These are phyloP conservation scores for Phalacrocorax aristotelis DNA, from an alignment of 2,113 vertebrate species.

Conservation along the genomic window DNA sequence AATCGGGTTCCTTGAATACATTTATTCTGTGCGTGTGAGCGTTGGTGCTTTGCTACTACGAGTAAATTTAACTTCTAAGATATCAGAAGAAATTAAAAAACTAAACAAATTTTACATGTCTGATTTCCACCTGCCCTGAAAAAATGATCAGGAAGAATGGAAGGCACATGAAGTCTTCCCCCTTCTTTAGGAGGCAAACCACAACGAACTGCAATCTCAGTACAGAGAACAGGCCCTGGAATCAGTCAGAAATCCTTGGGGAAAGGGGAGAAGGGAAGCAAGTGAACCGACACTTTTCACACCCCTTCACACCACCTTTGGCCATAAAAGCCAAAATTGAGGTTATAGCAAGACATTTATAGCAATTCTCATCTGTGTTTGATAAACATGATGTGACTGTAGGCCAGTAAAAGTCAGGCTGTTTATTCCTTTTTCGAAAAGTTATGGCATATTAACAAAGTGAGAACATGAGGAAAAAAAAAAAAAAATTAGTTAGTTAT, in stretches of 20 bases:
- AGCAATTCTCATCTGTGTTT: not conserved
- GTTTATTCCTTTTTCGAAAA: constrained; percentile 6
- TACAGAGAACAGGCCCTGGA: not conserved
- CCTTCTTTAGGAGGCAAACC: not conserved
- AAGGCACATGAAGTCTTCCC: not conserved
- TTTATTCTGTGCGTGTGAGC: not conserved
- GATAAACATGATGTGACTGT: not conserved
- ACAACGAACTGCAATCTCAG: not conserved
- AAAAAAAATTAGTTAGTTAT: not conserved
- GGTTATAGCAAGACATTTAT: constrained; percentile 1
- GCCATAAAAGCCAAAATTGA: not conserved
- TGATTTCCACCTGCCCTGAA: not conserved
- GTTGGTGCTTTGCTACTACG: not conserved
- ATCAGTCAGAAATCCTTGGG: not conserved
- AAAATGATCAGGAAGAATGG: not conserved
- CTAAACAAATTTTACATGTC: not conserved
- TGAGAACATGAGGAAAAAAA: not conserved
- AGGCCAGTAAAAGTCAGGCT: constrained; percentile 16
- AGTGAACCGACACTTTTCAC: not conserved
- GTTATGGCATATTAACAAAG: constrained; percentile 12
- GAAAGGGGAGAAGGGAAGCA: not conserved
- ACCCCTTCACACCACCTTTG: not conserved
- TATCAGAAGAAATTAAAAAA: not conserved
- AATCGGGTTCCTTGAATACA: not conserved
- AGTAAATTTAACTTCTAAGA: not conserved